A percentile compares a stretch with the other conserved stretches of the same genome.
Conservation (phyloP, 64 coral and sea anemone species). For the Orbicella faveolata region DNA sequence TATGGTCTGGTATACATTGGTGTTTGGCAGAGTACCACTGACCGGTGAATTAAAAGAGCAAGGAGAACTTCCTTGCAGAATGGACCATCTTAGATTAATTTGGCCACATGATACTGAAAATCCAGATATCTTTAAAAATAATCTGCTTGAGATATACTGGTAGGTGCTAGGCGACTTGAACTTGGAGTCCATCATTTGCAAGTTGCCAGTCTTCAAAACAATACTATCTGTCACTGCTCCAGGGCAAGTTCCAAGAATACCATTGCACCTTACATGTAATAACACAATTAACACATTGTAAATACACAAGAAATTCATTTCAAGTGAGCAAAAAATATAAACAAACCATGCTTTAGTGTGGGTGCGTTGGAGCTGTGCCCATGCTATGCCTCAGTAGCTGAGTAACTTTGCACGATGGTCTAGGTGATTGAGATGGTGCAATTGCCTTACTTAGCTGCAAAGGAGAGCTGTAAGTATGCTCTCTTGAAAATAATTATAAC, state of each 20-base stretch:
- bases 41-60: constrained; percentile 16
- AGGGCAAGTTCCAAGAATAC: constrained; percentile 61
- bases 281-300: not conserved
- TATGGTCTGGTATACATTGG: constrained; percentile 35
- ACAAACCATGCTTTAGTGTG: too few relatives aligned
- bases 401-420: too few relatives aligned
- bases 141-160: constrained; percentile 41
- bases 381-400: too few relatives aligned
- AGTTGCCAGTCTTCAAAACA: constrained; percentile 30
- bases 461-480: too few relatives aligned
- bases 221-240: constrained; percentile 48
- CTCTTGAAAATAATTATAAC: too few relatives aligned
- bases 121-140: constrained; percentile 59
- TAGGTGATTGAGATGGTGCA: too few relatives aligned
- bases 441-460: too few relatives aligned
- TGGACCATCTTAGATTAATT: constrained; percentile 50
- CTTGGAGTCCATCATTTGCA: constrained; percentile 34
- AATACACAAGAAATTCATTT: not conserved
- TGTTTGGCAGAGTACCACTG: constrained; percentile 26
- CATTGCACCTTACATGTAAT: constrained; percentile 49
- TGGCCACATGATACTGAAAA: constrained; percentile 61
- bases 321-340: too few relatives aligned
- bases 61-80: constrained; percentile 35
- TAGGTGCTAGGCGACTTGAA: constrained; percentile 25
- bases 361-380: too few relatives aligned